phyloP scores from a whole-genome alignment of 2,888 invertebrate genomes.

The Drosophila demipolita region DNA sequence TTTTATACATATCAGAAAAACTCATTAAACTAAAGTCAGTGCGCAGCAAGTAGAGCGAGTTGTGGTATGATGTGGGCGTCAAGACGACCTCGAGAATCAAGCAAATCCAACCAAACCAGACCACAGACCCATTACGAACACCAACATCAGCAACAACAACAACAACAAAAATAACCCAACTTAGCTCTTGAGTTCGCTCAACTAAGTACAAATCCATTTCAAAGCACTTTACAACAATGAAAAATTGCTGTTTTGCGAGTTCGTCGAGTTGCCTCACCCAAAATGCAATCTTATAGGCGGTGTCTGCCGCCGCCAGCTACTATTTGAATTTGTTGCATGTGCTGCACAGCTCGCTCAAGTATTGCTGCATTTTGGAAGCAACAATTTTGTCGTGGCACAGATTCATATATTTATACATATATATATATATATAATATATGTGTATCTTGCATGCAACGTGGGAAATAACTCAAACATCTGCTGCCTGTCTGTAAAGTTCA shows the following conservation, averaged over 20 bases:
- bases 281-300: conserved; percentile 47
- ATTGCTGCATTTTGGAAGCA: conserved; percentile 42
- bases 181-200: conserved; percentile 29
- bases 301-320: conserved; percentile 40
- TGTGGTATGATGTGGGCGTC: conserved; percentile 33
- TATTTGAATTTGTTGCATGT: conserved; percentile 37
- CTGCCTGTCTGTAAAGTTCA: conserved; percentile 47
- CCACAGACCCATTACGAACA: conserved; percentile 31
- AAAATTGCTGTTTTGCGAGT: conserved; percentile 53
- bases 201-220: conserved; percentile 61
- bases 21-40: conserved; percentile 73
- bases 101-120: conserved; percentile 32
- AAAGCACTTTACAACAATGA: conserved; percentile 62
- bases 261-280: conserved; percentile 20
- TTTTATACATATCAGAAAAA: conserved; percentile 40
- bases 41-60: conserved; percentile 10
- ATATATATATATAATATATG: conserved; percentile 14
- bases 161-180: conserved; percentile 14
- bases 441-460: conserved; percentile 35
- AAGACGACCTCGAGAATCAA: conserved; percentile 55
- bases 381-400: conserved; percentile 49
- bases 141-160: not conserved
- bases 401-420: conserved; percentile 12
- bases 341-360: conserved; percentile 26
- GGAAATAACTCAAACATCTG: conserved; percentile 30